Conservation (phyloP, 2,888 invertebrate genomes). For the Pollenia amentaria region DNA sequence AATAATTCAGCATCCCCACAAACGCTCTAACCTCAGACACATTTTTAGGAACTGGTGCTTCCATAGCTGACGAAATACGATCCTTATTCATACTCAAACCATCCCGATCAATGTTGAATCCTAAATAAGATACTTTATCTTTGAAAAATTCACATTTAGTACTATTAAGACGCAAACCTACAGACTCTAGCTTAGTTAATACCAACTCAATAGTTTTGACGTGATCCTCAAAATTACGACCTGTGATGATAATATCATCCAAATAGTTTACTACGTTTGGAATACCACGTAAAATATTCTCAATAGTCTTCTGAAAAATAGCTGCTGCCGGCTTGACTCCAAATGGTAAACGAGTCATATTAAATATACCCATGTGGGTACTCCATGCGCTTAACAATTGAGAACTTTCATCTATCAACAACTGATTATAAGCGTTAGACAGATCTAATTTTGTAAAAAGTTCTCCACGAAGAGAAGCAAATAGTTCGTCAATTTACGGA, state of each 20-base stretch:
- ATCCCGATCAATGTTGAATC: conserved; percentile 50
- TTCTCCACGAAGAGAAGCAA: background rate
- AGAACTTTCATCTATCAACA: background rate
- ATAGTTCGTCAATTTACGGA: background rate
- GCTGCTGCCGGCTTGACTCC: conserved; percentile 41
- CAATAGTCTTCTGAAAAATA: conserved; percentile 53
- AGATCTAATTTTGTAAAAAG: conserved; percentile 12
- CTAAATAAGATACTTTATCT: conserved; percentile 58
- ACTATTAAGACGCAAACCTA: conserved; percentile 49
- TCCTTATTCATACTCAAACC: conserved; percentile 57
- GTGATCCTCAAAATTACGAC: conserved; percentile 48
- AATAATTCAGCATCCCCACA: conserved; percentile 67
- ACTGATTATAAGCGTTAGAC: conserved; percentile 15
- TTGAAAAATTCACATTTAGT: conserved; percentile 61
- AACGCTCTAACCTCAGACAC: conserved; percentile 54
- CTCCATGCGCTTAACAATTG: conserved; percentile 35
- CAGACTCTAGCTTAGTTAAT: conserved; percentile 30
- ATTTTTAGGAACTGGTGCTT: conserved; percentile 55
- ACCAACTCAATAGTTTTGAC: conserved; percentile 57
- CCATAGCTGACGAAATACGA: conserved; percentile 31
- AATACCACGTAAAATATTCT: conserved; percentile 44
- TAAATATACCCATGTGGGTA: conserved; percentile 52
- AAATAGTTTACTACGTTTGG: conserved; percentile 39
- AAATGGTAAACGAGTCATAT: conserved; percentile 52
- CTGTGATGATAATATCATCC: conserved; percentile 63